Percentiles rank a stretch among this genome's conserved stretches.
Conservation (phyloP, 2,113 vertebrate species). For the Jacana jacana region DNA sequence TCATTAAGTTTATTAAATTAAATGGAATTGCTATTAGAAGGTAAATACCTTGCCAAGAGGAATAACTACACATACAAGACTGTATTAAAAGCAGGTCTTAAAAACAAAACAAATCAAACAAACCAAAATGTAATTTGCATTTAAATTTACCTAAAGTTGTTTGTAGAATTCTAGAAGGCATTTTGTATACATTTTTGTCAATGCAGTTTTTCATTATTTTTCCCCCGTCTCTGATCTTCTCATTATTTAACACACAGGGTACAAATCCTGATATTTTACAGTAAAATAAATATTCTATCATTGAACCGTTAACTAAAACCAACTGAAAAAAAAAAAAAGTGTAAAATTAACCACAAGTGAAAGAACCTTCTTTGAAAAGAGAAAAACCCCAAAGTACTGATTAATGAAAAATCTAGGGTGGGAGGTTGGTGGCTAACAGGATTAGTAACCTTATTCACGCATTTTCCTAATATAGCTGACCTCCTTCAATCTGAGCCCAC, state of each 20-base stretch:
- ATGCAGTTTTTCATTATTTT: neutral
- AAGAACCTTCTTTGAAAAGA: neutral
- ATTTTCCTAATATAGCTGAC: neutral
- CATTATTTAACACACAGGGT: neutral
- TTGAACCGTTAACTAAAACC: neutral
- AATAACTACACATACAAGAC: neutral
- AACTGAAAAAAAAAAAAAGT: neutral
- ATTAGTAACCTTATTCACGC: neutral
- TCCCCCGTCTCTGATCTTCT: neutral
- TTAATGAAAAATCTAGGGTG: neutral
- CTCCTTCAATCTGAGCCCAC: neutral
- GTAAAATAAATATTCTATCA: neutral
- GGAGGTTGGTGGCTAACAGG: neutral
- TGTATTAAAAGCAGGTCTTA: neutral
- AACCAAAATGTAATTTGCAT: too few relatives aligned
- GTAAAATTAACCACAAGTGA: neutral
- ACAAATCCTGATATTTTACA: neutral
- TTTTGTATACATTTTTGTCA: neutral
- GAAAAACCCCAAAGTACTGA: neutral
- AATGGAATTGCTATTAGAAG: neutral
- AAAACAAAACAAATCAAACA: neutral
- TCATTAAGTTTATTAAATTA: neutral
- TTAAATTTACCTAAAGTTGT: neutral
- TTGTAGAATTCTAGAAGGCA: neutral
- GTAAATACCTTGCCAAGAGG: neutral